phyloP scores from a whole-genome alignment of 2,113 vertebrate species.

The Macquaria ambigua region DNA sequence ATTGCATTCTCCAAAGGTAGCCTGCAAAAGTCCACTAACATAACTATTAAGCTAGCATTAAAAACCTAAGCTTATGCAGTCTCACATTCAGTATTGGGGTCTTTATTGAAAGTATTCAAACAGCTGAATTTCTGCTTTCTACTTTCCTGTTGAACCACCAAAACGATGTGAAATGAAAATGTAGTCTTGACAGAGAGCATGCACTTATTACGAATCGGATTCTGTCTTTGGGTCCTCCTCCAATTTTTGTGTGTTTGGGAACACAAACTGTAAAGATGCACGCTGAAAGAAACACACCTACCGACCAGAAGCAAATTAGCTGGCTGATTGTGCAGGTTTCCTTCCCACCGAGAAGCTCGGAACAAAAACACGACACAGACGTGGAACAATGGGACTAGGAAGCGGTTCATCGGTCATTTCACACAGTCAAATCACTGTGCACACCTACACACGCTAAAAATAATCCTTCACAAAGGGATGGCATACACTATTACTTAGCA shows the following conservation, averaged over 20 bases:
- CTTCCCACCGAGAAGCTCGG: slow-evolving; percentile 47
- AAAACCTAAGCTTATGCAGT: neutral
- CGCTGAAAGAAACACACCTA: slow-evolving; percentile 14
- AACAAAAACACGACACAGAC: slow-evolving; percentile 38
- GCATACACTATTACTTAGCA: slow-evolving; percentile 30
- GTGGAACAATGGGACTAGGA: slow-evolving; percentile 74
- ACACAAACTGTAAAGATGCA: slow-evolving; percentile 4
- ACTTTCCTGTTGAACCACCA: neutral
- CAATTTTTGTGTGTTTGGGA: neutral
- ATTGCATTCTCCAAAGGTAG: neutral
- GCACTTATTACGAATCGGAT: too few species aligned
- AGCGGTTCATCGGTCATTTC: slow-evolving; percentile 46
- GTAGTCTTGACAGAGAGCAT: neutral
- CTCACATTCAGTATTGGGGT: neutral
- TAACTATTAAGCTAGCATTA: neutral
- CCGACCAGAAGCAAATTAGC: slow-evolving; percentile 32
- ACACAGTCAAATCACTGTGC: slow-evolving; percentile 42
- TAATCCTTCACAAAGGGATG: slow-evolving; percentile 52
- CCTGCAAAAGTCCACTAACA: neutral
- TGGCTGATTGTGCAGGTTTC: slow-evolving; percentile 71
- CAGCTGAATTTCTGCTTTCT: neutral
- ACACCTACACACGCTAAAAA: slow-evolving; percentile 53
- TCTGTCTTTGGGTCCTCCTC: neutral
- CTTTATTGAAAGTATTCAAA: neutral
- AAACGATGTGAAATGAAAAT: neutral